Base-by-base conservation (phyloP, 2,113 vertebrate genomes). In the Gavialis gangeticus region DNA sequence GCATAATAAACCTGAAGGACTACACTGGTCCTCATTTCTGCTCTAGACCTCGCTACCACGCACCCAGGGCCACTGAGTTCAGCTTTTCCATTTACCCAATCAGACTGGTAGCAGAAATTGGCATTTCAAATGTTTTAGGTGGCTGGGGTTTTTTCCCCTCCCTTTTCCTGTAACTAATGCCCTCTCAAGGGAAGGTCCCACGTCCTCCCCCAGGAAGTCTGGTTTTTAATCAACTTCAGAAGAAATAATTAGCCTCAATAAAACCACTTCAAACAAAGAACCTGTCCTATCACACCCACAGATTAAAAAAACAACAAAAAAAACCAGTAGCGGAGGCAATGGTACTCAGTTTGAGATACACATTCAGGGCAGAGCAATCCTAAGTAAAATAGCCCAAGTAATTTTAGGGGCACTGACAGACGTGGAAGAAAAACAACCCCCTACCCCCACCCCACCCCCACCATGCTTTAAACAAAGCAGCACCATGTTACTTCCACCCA, bases 21-120 rank as follows among this genome's bases (percentile, higher is more conserved):
- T 46, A 9, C 0, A 0, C 14, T 18, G 9, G 14, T 16, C 25
- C 79, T 46, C 34, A 69, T 2, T 62, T 77, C 6, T 0, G 8
- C 59, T 56, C n/a, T 0, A 2, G 19, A 24, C 5, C 56, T 56
- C 17, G 21, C 30, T 19, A 62, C 10, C 17, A 13, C 0, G 0
- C 16, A 37, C 3, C 55, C 64, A 21, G 22, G 78, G 37, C 69
- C 58, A 2, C 15, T 13, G 30, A 75, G 34, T 9, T 5, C 1
- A 56, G 19, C 55, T 9, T 46, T 46, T 22, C 8, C 54, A 14
- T 69, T 34, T 54, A 21, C 12, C 81, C 56, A 75, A 27, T 2
- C 59, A 4, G 4, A 91, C 11, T 64, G 37, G 37, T 37, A 37
- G 37, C 37, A 37, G 37, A 66, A 86, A 84, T 28, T 12, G 18